phyloP scores from a whole-genome alignment of 92 coral and sea anemone species.

The Siderastrea siderea region DNA sequence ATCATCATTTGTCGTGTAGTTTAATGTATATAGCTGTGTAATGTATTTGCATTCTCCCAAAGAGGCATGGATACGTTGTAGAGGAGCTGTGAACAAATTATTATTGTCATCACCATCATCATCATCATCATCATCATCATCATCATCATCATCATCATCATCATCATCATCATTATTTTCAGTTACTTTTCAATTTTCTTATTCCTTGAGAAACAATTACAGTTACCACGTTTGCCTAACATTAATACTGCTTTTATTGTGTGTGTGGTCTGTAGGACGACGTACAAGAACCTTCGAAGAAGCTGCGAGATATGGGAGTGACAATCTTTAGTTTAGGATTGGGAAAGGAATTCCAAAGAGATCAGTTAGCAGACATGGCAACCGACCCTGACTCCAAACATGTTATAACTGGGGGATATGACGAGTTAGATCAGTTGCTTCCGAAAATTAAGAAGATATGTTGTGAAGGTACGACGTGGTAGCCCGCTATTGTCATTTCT shows the following conservation, averaged over 20 bases:
- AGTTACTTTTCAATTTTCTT: no score
- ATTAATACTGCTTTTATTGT: not conserved
- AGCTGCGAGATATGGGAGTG: constrained; percentile 65
- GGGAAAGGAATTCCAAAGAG: constrained; percentile 29
- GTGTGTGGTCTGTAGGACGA: constrained; percentile 20
- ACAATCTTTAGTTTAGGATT: constrained; percentile 59
- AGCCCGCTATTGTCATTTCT: not conserved
- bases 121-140: no score
- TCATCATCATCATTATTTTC: no score
- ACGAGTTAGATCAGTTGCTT: constrained; percentile 46
- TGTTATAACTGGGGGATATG: constrained; percentile 65
- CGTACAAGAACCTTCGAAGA: constrained; percentile 54
- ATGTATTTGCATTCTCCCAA: no score
- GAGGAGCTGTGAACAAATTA: no score
- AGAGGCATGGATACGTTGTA: no score
- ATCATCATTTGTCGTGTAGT: no score
- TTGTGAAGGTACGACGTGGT: constrained; percentile 44
- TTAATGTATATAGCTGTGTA: no score
- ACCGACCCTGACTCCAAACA: constrained; percentile 65
- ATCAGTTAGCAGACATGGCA: constrained; percentile 67
- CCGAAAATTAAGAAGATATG: constrained; percentile 55
- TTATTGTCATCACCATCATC: no score
- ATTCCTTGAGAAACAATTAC: no score
- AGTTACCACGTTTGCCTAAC: no score
- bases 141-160: no score